phyloP scores from a whole-genome alignment of 1,140 invertebrate species.

The Pseudomyrmex concolor region DNA sequence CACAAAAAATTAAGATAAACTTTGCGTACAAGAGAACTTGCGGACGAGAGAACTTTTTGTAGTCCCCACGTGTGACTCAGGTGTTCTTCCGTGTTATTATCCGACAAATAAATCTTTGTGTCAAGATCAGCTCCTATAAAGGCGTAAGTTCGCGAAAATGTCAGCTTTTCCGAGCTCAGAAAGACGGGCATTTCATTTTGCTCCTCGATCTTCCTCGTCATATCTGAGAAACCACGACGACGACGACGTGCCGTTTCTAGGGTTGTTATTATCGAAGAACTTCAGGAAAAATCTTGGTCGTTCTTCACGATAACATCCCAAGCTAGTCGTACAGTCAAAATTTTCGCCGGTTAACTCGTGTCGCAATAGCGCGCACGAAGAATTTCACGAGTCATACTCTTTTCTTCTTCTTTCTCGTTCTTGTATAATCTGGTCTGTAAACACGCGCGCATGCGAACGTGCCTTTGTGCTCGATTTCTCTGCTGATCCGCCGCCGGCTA shows the following conservation, averaged over 20 bases:
- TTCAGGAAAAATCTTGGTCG: constrained; percentile 34
- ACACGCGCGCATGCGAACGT: constrained; percentile 19
- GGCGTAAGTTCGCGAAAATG: constrained; percentile 15
- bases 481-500: constrained; percentile 21
- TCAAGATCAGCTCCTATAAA: not conserved
- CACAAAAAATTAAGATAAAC: not conserved
- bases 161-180: not conserved
- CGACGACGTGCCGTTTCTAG: not conserved
- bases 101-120: constrained; percentile 15
- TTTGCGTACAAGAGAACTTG: no score
- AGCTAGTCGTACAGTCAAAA: not conserved
- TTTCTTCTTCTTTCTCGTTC: not conserved
- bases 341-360: constrained; percentile 27
- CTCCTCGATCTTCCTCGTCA: constrained; percentile 10
- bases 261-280: not conserved
- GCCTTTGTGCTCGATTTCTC: constrained; percentile 48
- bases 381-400: constrained; percentile 39
- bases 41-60: no score
- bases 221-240: not conserved
- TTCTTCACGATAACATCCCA: not conserved
- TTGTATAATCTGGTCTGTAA: constrained; percentile 57
- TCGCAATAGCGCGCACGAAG: constrained; percentile 51
- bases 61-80: not conserved
- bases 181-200: constrained; percentile 27
- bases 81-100: constrained; percentile 28